phyloP scores from a whole-genome alignment of 2,113 vertebrate genomes.

The Tupaia chinensis region DNA sequence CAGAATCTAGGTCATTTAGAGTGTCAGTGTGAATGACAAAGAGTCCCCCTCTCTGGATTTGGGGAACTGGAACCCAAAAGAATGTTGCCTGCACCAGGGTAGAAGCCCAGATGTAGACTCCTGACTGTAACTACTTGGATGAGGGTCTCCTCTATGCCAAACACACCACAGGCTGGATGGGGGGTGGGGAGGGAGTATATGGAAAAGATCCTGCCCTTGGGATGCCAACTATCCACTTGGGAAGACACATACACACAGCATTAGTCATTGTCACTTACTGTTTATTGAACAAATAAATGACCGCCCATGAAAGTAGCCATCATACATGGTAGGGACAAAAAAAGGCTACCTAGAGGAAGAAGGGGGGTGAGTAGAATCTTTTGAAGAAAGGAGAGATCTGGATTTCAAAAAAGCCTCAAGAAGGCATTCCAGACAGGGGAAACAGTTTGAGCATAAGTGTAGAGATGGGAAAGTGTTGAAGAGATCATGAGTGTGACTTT shows the following conservation, averaged over 20 bases:
- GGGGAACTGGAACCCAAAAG: neutral
- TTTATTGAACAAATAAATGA: slow-evolving; percentile 56
- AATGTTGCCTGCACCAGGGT: neutral
- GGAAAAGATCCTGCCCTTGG: slow-evolving; percentile 1
- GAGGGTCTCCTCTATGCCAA: neutral
- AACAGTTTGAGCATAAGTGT: neutral
- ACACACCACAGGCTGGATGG: neutral
- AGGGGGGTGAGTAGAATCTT: neutral
- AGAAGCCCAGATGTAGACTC: neutral
- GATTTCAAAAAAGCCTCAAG: slow-evolving; percentile 29
- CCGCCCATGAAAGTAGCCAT: neutral
- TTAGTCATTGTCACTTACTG: slow-evolving; percentile 14
- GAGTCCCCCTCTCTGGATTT: neutral
- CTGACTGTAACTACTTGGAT: neutral
- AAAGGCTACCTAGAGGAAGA: slow-evolving; percentile 8
- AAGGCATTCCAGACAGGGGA: neutral
- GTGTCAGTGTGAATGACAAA: neutral
- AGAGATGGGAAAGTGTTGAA: neutral
- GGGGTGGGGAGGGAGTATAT: neutral
- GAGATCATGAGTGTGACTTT: neutral
- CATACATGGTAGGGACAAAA: neutral
- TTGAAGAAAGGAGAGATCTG: slow-evolving; percentile 6
- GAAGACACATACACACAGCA: neutral
- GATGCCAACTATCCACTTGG: neutral
- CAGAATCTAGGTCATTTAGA: slow-evolving; percentile 20